Conservation (phyloP, 2,797 vertebrate species). For the Schizothorax lantsangensis region DNA sequence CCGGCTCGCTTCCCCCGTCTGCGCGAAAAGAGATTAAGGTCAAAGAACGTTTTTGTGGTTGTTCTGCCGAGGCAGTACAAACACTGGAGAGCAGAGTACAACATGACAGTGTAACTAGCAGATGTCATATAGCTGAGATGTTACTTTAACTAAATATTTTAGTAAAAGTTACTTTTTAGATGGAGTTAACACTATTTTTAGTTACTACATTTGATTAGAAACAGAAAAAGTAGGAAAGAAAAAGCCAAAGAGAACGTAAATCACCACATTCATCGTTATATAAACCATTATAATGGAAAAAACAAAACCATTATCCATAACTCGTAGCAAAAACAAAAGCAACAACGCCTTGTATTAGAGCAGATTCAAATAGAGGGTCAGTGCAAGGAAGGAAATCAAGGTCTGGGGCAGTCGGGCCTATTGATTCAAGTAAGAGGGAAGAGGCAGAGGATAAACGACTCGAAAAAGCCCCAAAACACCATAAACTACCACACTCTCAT, state of each 20-base stretch:
- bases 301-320: background rate
- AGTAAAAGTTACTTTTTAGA: background rate
- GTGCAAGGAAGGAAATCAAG: background rate
- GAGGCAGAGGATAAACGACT: conserved; percentile 35
- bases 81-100: no score
- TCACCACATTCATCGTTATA: background rate
- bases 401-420: background rate
- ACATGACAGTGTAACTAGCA: background rate
- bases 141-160: no score
- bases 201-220: background rate
- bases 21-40: no score
- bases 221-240: background rate
- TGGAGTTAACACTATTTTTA: background rate
- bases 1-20: no score
- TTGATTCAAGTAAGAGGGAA: conserved; percentile 14
- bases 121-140: no score
- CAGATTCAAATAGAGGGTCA: background rate
- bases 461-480: conserved; percentile 28
- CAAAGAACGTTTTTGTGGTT: no score
- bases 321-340: background rate
- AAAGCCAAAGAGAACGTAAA: background rate
- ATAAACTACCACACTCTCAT: conserved; percentile 37
- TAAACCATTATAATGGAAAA: background rate
- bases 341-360: background rate
- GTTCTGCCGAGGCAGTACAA: no score